Evolutionary conservation across 2,113 vertebrate genomes (phyloP).

Genomic region (Hippocampus barbouri): DNA sequence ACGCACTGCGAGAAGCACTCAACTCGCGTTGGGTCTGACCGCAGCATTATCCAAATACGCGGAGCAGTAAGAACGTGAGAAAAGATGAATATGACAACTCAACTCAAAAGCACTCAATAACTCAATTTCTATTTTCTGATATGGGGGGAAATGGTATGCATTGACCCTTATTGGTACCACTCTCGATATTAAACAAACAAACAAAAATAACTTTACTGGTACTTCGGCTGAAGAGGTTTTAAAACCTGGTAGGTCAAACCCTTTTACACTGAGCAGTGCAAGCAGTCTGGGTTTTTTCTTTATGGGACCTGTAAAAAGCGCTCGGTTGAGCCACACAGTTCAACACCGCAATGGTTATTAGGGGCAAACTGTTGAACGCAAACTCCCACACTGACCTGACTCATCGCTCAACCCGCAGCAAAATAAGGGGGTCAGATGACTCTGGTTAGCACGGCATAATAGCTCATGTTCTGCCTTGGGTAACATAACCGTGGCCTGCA

Average conservation of each 20-base stretch:
- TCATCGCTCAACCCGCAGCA: slow-evolving; percentile 44
- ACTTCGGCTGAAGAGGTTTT: slow-evolving; percentile 7
- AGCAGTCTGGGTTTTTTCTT: slow-evolving; percentile 24
- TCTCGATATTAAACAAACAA: not conserved
- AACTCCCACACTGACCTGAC: slow-evolving; percentile 40
- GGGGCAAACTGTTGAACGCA: slow-evolving; percentile 42
- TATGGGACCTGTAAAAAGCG: slow-evolving; percentile 47
- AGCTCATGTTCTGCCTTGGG: slow-evolving; percentile 17
- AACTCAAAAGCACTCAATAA: no score
- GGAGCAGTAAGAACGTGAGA: no score
- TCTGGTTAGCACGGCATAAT: slow-evolving; percentile 40
- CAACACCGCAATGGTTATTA: slow-evolving; percentile 39
- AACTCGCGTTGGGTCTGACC: no score
- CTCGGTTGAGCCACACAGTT: slow-evolving; percentile 39
- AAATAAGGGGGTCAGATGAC: slow-evolving; percentile 55
- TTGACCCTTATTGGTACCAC: no score
- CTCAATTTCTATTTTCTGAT: no score
- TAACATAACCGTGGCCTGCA: slow-evolving; percentile 26
- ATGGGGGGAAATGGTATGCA: no score
- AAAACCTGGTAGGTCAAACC: slow-evolving; percentile 17
- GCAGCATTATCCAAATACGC: no score
- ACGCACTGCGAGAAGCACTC: no score
- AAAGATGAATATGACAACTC: no score
- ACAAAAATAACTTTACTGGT: not conserved
- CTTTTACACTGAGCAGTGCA: not conserved